Conservation (phyloP, 53 echinoderm and acorn worm genomes). For the Crossaster papposus region DNA sequence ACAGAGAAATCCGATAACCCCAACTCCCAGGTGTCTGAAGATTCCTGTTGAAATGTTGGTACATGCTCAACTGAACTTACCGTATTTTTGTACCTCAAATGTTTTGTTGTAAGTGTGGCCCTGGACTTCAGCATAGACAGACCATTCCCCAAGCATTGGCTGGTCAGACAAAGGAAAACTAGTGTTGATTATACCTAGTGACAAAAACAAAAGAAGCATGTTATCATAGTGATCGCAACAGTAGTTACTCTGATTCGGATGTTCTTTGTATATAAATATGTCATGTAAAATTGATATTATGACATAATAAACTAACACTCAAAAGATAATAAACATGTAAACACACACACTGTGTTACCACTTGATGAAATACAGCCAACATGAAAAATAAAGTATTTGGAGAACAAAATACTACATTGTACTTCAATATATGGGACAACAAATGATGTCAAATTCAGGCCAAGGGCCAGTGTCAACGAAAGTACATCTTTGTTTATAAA, state of each 20-base stretch:
- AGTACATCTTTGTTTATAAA: slow-evolving; percentile 55
- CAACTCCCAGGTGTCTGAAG: too few species aligned
- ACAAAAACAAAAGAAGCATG: not conserved
- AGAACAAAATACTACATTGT: not conserved
- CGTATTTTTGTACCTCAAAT: slow-evolving; percentile 93
- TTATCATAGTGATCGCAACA: not conserved
- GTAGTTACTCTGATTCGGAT: not conserved
- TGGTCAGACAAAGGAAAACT: slow-evolving; percentile 95
- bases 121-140: slow-evolving; percentile 77
- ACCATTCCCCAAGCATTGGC: slow-evolving; percentile 96
- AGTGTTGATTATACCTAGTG: slow-evolving; percentile 82
- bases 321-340: too few species aligned
- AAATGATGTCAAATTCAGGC: not conserved
- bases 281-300: too few species aligned
- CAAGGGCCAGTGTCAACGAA: slow-evolving; percentile 21
- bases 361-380: too few species aligned
- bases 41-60: not conserved
- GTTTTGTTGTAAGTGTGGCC: slow-evolving; percentile 83
- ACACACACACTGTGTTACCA: too few species aligned
- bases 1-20: too few species aligned
- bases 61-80: slow-evolving; percentile 55
- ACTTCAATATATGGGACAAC: not conserved
- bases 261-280: too few species aligned
- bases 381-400: not conserved
- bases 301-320: too few species aligned